Conservation (phyloP, 2,888 invertebrate species). For the Leptothorax acervorum region DNA sequence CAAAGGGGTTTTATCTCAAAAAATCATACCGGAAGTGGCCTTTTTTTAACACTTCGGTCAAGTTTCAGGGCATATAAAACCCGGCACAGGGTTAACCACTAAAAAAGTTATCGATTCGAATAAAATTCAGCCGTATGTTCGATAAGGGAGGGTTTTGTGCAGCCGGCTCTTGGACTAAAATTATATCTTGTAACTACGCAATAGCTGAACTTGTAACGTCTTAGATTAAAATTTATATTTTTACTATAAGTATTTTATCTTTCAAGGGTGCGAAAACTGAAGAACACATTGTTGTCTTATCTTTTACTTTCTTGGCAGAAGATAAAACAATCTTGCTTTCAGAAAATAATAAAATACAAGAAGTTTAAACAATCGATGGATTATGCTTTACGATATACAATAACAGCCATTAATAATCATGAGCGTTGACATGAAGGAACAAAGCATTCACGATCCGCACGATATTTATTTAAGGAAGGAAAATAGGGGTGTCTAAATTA, state of each 20-base stretch:
- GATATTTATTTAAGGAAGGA: constrained; percentile 15
- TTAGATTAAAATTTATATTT: no score
- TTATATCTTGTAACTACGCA: background rate
- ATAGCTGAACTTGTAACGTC: background rate
- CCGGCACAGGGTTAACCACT: no score
- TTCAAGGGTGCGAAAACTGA: background rate
- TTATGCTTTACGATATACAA: constrained; percentile 8
- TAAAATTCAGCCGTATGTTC: no score
- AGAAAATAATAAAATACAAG: background rate
- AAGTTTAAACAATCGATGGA: background rate
- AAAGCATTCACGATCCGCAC: background rate
- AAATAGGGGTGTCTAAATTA: background rate
- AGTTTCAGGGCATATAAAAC: no score
- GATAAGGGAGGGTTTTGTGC: no score
- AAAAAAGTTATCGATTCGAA: no score
- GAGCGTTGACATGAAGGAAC: background rate
- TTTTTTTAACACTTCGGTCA: no score
- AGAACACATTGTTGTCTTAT: background rate
- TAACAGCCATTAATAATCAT: constrained; percentile 18
- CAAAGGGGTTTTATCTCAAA: no score
- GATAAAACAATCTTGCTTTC: constrained; percentile 9
- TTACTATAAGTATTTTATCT: background rate
- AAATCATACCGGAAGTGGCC: no score
- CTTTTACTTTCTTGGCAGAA: background rate
- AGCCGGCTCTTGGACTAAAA: background rate